Conservation (phyloP, 2,113 vertebrate genomes). For the Podilymbus podiceps region DNA sequence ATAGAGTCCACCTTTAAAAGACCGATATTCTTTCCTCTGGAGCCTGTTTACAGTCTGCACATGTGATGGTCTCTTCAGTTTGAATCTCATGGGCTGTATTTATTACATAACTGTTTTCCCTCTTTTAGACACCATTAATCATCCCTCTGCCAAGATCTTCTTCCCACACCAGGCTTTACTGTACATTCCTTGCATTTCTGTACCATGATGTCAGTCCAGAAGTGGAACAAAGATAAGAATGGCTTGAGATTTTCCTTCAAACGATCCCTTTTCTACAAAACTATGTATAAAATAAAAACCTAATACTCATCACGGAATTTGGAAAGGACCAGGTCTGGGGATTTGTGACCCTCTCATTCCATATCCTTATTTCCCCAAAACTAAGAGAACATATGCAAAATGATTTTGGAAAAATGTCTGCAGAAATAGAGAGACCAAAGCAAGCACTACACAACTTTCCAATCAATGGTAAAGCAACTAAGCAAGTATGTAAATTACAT, state of each 20-base stretch:
- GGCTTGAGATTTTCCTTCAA: conserved; percentile 48
- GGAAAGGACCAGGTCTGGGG: neutral
- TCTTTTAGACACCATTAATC: conserved; percentile 64
- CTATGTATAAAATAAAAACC: conserved; percentile 17
- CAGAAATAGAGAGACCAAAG: neutral
- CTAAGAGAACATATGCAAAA: neutral
- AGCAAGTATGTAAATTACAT: neutral
- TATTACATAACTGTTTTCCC: conserved; percentile 57
- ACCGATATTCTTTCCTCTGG: neutral
- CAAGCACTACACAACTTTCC: neutral
- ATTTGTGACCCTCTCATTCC: neutral
- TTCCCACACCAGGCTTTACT: conserved; percentile 60
- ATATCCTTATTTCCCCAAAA: neutral
- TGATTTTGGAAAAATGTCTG: neutral
- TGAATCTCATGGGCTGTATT: conserved; percentile 50
- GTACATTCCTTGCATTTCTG: conserved; percentile 55
- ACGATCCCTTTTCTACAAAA: neutral
- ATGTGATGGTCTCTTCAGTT: conserved; percentile 47
- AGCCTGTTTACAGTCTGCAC: conserved; percentile 45
- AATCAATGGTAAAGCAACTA: neutral
- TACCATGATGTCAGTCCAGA: conserved; percentile 49
- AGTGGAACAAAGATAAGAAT: conserved; percentile 61
- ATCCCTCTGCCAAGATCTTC: conserved; percentile 37
- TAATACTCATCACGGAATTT: neutral
- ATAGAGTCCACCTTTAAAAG: conserved; percentile 33